Evolutionary conservation across 2,113 vertebrate species (phyloP), one percentile per base, ranked within the genome.

Genomic region (Tyto alba): DNA sequence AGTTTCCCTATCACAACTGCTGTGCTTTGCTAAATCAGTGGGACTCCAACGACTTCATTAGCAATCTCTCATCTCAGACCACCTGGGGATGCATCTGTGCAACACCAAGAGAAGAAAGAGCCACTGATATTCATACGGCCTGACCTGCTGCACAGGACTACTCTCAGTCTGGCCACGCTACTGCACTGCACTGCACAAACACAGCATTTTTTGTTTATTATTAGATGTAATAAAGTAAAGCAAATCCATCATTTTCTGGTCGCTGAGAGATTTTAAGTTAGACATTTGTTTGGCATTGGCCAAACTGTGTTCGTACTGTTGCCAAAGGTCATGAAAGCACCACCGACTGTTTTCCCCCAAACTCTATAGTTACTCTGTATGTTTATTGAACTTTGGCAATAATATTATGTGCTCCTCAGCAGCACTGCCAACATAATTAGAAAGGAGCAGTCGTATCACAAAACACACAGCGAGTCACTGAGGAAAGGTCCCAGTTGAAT

Each of bases 311-410:
- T 79, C 41, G 9, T 43, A 19, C 29, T 71, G 29, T 55, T 95
- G 95, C 86, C 84, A 94, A 92, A 95, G 88, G 88, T 90, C 90
- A 77, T 34, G 88, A 91, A 94, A 90, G 85, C 86, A 85, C 75
- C 62, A 53, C 19, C 0, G 8, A 80, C 73, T 89, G 86, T 96
- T 96, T 95, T 94, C 48, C 72, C 56, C 88, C 22, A 92, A 64
- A 85, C 87, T 89, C 93, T 95, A 84, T 93, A 93, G 94, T 95
- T 96, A 96, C 67, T 87, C 43, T 77, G 87, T 68, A 93, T 89
- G 89, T 97, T 95, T 96, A 96, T 50, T 88, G 90, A 94, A 93
- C 85, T 84, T 89, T 83, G 80, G 93, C 74, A 69, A 67, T 67
- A 76, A 62, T 78, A 88, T 27, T 86, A 82, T 85, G 87, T 59